These are phyloP conservation scores for Euplagia quadripunctaria DNA, from an alignment of 2,888 invertebrate genomes.

Conservation along the genomic window DNA sequence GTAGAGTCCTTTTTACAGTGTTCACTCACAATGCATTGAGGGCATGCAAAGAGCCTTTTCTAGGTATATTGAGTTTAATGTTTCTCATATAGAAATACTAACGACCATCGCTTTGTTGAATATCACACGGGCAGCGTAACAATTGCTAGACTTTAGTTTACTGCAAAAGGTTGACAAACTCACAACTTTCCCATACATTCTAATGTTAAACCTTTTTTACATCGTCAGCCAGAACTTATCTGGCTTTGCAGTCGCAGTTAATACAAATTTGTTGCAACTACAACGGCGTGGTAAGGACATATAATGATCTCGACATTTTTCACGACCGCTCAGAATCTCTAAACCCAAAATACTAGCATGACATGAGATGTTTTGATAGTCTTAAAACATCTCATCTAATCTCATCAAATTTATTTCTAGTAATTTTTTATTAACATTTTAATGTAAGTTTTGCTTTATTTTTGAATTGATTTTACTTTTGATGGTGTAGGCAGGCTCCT, in stretches of 20 bases:
- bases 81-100: neutral
- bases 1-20: neutral
- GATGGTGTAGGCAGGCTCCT: no score
- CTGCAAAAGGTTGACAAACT: neutral
- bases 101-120: slow-evolving; percentile 3
- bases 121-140: neutral
- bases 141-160: neutral
- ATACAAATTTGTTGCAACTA: neutral
- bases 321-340: neutral
- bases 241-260: neutral
- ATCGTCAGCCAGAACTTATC: neutral
- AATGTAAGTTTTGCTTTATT: no score
- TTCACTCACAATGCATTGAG: neutral
- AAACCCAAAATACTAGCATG: neutral
- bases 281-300: neutral
- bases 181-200: neutral
- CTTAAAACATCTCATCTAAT: no score
- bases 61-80: neutral
- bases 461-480: no score
- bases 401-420: no score
- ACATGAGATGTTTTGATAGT: neutral
- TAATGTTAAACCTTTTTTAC: neutral
- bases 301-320: neutral
- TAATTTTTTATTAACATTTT: no score
- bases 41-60: slow-evolving; percentile 3